These are phyloP conservation scores for Zaprionus davidi DNA, from an alignment of 1,140 invertebrate species.

Conservation along the genomic window DNA sequence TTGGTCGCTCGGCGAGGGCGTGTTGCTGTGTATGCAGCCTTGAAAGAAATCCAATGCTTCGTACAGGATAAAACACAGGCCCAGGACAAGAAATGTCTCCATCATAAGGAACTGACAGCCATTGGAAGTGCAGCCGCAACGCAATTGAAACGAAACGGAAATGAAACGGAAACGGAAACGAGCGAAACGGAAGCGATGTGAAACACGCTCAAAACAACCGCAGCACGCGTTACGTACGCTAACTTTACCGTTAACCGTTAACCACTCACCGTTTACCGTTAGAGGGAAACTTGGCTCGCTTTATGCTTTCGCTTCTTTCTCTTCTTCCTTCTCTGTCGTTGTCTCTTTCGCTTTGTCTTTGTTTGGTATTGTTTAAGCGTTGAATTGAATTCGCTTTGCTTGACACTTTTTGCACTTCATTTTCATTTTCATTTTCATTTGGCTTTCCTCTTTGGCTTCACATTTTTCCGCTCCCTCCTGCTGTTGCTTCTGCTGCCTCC, in stretches of 20 bases:
- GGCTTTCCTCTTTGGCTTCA: conserved; percentile 25
- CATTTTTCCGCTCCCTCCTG: conserved; percentile 15
- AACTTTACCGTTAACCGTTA: conserved; percentile 10
- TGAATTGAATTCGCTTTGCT: conserved; percentile 51
- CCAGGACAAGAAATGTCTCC: conserved; percentile 84
- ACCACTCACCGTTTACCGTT: background rate
- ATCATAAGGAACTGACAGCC: conserved; percentile 83
- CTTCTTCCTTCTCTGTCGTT: conserved; percentile 25
- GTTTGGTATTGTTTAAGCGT: conserved; percentile 37
- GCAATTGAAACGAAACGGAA: conserved; percentile 40
- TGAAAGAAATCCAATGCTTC: conserved; percentile 85
- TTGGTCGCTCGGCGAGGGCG: conserved; percentile 75
- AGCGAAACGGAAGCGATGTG: conserved; percentile 10
- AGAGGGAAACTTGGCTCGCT: background rate
- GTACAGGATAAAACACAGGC: conserved; percentile 84
- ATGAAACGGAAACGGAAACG: conserved; percentile 36
- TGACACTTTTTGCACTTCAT: conserved; percentile 76
- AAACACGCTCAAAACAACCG: background rate
- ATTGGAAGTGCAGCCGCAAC: conserved; percentile 62
- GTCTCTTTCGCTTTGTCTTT: conserved; percentile 28
- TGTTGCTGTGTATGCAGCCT: conserved; percentile 83
- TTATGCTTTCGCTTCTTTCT: background rate
- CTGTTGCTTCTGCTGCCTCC: background rate
- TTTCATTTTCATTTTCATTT: conserved; percentile 67
- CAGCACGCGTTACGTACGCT: background rate